phyloP scores from a whole-genome alignment of 2,113 vertebrate species.

The Catharus fuscescens region DNA sequence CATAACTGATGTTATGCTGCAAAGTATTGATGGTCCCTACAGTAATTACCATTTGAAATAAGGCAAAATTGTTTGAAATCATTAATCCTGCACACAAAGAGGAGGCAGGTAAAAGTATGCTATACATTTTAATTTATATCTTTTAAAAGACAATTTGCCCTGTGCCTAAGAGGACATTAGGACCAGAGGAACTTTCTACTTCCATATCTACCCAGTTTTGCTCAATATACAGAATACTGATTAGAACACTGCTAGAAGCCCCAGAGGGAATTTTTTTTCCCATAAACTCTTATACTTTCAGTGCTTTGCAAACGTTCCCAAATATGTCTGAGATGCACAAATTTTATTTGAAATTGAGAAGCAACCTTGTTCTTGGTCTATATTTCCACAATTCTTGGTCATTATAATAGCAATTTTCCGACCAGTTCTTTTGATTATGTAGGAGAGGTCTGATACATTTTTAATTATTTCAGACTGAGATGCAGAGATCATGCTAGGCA shows the following conservation, averaged over 20 bases:
- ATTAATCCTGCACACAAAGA: neutral
- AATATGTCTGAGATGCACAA: neutral
- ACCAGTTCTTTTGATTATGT: neutral
- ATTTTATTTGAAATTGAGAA: neutral
- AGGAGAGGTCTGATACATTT: neutral
- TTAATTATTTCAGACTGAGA: neutral
- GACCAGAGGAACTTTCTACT: neutral
- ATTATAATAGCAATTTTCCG: neutral
- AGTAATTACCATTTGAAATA: neutral
- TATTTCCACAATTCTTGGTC: neutral
- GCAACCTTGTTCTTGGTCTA: neutral
- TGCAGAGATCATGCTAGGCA: neutral
- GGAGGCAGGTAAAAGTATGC: neutral
- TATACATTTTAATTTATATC: neutral
- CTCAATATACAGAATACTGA: neutral
- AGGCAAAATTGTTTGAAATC: neutral
- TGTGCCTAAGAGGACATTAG: neutral
- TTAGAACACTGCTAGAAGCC: neutral
- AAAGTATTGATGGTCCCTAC: neutral
- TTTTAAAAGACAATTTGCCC: neutral
- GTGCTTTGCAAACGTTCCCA: neutral
- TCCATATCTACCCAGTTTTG: neutral
- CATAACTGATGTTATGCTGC: accelerated
- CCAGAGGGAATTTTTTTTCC: neutral
- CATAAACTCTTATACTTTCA: neutral